These are phyloP conservation scores for Macropis europaea DNA, from an alignment of 2,888 invertebrate species.

Conservation along the genomic window DNA sequence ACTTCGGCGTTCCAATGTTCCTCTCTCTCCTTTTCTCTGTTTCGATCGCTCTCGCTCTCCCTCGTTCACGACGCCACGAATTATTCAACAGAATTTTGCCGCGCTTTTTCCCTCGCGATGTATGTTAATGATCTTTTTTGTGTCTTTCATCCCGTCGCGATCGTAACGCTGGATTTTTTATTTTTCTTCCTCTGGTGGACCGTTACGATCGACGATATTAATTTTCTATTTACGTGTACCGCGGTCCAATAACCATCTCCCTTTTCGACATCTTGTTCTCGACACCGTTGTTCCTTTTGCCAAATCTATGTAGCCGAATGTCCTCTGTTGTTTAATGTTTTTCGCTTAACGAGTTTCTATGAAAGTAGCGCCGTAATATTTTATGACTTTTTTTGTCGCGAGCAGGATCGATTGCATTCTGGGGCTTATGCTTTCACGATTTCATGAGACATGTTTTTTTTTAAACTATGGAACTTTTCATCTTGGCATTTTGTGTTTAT, in stretches of 20 bases:
- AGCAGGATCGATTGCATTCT: too few relatives aligned
- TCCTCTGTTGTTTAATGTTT: not conserved
- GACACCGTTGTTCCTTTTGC: constrained; percentile 20
- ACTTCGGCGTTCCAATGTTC: constrained; percentile 9
- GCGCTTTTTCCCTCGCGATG: constrained; percentile 51
- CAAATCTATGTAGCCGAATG: not conserved
- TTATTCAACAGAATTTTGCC: constrained; percentile 49
- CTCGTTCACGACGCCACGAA: constrained; percentile 32
- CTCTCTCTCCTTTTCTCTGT: constrained; percentile 17
- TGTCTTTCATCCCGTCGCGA: not conserved
- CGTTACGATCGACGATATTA: not conserved
- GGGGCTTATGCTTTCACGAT: too few relatives aligned
- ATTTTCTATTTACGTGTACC: not conserved
- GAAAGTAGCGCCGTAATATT: not conserved
- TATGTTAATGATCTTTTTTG: not conserved
- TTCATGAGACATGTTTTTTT: not conserved
- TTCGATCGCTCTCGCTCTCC: not conserved
- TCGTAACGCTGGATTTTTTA: too few relatives aligned
- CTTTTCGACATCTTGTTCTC: constrained; percentile 53
- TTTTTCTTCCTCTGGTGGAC: not conserved
- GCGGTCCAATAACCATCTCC: constrained; percentile 5
- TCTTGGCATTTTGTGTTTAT: too few relatives aligned
- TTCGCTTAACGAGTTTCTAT: not conserved
- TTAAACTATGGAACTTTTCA: too few relatives aligned
- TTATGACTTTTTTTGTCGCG: not conserved